Percentiles rank a stretch among this genome's conserved stretches.
phyloP scores from a whole-genome alignment of 2,113 vertebrate species.

The Percina caprodes region DNA sequence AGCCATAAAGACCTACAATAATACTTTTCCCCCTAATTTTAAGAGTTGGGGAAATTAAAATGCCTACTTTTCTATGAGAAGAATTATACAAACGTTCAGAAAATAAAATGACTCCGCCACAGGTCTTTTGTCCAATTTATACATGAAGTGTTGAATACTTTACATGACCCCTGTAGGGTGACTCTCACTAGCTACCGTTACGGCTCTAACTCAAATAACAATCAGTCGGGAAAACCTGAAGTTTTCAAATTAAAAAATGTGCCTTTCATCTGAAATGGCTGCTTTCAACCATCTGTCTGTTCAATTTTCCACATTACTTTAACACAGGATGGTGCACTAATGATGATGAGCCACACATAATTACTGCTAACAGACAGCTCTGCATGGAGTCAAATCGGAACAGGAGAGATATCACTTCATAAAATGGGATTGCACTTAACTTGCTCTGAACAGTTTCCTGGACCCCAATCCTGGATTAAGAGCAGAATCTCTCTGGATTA shows the following conservation, averaged over 20 bases:
- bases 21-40: background rate
- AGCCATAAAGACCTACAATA: background rate
- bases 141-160: background rate
- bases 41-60: background rate
- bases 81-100: background rate
- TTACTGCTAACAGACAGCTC: constrained; percentile 49
- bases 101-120: background rate
- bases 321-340: constrained; percentile 32
- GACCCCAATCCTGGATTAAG: constrained; percentile 75
- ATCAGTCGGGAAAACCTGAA: constrained; percentile 10
- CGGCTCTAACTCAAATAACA: constrained; percentile 18
- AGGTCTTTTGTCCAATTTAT: background rate
- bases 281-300: constrained; percentile 58
- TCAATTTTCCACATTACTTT: constrained; percentile 46
- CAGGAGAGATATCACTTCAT: constrained; percentile 42
- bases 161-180: background rate
- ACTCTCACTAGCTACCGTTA: background rate
- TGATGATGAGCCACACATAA: constrained; percentile 56
- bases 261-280: constrained; percentile 14
- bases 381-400: constrained; percentile 30
- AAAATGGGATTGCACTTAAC: constrained; percentile 68
- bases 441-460: constrained; percentile 69
- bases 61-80: background rate
- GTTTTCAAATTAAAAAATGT: constrained; percentile 33
- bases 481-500: constrained; percentile 76